Evolutionary conservation across 2,797 vertebrate genomes (phyloP).

Genomic region (Oryzias sinensis): DNA sequence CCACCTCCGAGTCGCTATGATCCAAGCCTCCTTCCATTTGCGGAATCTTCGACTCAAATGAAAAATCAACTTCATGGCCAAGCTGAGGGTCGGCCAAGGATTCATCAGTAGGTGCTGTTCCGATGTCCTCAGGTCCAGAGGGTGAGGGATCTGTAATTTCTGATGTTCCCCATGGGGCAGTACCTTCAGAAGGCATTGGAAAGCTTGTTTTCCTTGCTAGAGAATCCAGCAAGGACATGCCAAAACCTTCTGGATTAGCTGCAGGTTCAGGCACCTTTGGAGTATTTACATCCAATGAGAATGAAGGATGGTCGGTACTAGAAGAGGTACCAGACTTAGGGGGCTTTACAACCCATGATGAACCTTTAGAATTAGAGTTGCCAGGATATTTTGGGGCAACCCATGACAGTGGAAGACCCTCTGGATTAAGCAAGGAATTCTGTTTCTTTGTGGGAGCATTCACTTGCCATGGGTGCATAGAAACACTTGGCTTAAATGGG

Average conservation of each 20-base stretch:
- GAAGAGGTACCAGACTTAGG: neutral
- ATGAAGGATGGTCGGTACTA: neutral
- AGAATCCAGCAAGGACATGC: neutral
- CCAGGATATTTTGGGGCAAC: too few relatives aligned
- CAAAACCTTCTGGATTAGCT: neutral
- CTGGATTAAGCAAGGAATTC: neutral
- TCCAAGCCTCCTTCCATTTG: neutral
- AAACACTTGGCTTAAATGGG: neutral
- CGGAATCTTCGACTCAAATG: constrained; percentile 4
- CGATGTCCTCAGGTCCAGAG: neutral
- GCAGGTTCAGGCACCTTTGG: neutral
- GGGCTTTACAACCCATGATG: neutral
- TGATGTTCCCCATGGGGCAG: too few relatives aligned
- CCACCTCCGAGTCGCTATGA: neutral
- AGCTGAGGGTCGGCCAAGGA: neutral
- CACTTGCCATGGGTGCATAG: neutral
- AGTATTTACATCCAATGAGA: neutral
- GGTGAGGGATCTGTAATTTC: neutral
- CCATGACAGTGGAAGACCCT: neutral
- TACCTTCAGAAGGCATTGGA: too few relatives aligned
- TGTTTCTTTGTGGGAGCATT: neutral
- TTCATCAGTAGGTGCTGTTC: neutral
- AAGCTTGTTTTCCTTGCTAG: too few relatives aligned
- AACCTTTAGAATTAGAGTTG: neutral
- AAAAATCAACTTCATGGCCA: fast-evolving